These are phyloP conservation scores for Percopsis omiscomaycus DNA, from an alignment of 2,797 vertebrate genomes.

Conservation along the genomic window DNA sequence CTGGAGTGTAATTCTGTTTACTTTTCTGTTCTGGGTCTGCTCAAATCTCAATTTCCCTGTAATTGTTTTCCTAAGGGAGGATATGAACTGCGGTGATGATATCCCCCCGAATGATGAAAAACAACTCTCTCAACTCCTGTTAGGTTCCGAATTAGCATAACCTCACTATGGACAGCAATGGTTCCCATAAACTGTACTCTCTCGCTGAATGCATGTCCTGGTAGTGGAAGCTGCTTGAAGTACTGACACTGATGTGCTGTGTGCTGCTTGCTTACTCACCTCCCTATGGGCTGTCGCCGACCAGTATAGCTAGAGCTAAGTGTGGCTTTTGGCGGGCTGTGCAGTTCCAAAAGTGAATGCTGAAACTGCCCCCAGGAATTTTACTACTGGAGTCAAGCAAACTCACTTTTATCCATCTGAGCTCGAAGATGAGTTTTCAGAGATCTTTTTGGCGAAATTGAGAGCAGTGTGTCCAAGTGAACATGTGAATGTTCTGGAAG, in stretches of 20 bases:
- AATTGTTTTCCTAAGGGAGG: conserved; percentile 26
- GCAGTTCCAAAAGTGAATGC: conserved; percentile 37
- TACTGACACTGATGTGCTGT: conserved; percentile 53
- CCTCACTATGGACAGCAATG: conserved; percentile 39
- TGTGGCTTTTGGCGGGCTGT: conserved; percentile 41
- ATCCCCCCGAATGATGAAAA: conserved; percentile 34
- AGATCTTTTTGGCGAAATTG: too few relatives aligned
- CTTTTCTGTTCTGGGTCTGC: conserved; percentile 26
- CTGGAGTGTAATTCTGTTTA: conserved; percentile 32
- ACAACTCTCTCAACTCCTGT: conserved; percentile 41
- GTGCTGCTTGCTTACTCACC: conserved; percentile 54
- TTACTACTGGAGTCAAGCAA: too few relatives aligned
- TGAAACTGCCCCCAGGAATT: conserved; percentile 36
- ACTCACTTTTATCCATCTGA: too few relatives aligned
- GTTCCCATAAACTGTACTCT: conserved; percentile 42
- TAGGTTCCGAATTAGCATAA: conserved; percentile 58
- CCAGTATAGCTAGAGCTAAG: conserved; percentile 50
- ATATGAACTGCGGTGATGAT: conserved; percentile 27
- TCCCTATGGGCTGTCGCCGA: conserved; percentile 46
- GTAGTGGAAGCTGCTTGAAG: conserved; percentile 52
- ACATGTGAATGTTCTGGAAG: too few relatives aligned
- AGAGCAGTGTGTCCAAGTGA: too few relatives aligned
- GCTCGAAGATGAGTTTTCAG: too few relatives aligned
- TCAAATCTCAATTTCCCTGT: conserved; percentile 19
- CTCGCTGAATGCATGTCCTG: conserved; percentile 51